Evolutionary conservation across 1,140 invertebrate species (phyloP).

Genomic region (Heterodera carotae): DNA sequence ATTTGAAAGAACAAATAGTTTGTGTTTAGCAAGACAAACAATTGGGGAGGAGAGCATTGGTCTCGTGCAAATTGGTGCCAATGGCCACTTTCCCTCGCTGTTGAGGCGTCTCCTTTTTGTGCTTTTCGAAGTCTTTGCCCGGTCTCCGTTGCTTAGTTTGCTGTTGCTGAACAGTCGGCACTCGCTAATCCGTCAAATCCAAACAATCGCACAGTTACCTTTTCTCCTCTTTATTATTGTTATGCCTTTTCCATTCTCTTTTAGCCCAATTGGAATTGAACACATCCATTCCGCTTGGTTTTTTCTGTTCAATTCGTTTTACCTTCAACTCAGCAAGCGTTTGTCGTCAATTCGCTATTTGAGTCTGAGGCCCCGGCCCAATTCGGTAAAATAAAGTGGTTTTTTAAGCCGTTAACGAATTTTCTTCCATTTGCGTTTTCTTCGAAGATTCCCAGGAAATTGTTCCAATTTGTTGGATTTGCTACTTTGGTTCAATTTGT

Average conservation of each 20-base stretch:
- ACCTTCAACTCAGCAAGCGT: constrained; percentile 39
- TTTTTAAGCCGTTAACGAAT: constrained; percentile 12
- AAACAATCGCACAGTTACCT: background rate
- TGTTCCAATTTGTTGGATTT: constrained; percentile 45
- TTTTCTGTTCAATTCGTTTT: constrained; percentile 28
- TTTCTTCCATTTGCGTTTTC: background rate
- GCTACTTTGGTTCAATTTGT: constrained; percentile 39
- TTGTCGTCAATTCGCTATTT: constrained; percentile 36
- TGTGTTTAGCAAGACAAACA: constrained; percentile 51
- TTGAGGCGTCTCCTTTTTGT: constrained; percentile 37
- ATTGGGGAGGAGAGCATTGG: constrained; percentile 60
- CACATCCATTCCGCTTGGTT: constrained; percentile 39
- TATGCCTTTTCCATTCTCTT: background rate
- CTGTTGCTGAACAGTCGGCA: constrained; percentile 30
- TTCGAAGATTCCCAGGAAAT: constrained; percentile 31
- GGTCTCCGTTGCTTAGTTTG: background rate
- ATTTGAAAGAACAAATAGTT: constrained; percentile 6
- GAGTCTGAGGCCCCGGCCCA: constrained; percentile 29
- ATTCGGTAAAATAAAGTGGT: constrained; percentile 20
- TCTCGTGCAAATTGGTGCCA: constrained; percentile 47
- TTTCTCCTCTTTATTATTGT: constrained; percentile 17
- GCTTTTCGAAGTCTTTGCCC: constrained; percentile 37
- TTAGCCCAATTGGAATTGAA: constrained; percentile 22
- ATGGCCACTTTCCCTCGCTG: constrained; percentile 14
- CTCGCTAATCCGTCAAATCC: constrained; percentile 23